Evolutionary conservation across 2,888 invertebrate species (phyloP).

Genomic region (Chrysotoxum bicinctum): DNA sequence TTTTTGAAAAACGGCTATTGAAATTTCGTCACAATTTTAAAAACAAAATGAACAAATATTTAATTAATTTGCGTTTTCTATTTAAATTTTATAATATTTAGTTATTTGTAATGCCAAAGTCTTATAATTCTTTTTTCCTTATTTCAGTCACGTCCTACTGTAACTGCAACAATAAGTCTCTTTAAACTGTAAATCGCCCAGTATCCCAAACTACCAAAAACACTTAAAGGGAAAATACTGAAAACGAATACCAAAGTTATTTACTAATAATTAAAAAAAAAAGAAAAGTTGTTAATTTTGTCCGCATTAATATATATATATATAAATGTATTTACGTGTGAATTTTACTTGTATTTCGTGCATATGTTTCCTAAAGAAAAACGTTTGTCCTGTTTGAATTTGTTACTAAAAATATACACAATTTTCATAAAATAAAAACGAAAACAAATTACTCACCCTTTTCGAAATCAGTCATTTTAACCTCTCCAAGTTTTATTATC

Average conservation of each 20-base stretch:
- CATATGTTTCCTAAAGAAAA: constrained; percentile 49
- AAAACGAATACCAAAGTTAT: constrained; percentile 73
- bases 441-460: constrained; percentile 31
- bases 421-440: constrained; percentile 57
- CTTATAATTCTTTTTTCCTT: not conserved
- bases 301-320: constrained; percentile 65
- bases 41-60: too few relatives aligned
- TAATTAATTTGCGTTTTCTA: too few relatives aligned
- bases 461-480: constrained; percentile 55
- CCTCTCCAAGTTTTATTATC: constrained; percentile 57
- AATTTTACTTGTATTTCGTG: constrained; percentile 71
- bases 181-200: constrained; percentile 32
- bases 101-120: not conserved
- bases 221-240: constrained; percentile 52
- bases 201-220: constrained; percentile 51
- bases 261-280: constrained; percentile 66
- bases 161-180: constrained; percentile 59
- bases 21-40: too few relatives aligned
- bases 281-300: constrained; percentile 60
- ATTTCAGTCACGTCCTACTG: constrained; percentile 60
- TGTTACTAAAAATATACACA: constrained; percentile 55
- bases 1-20: too few relatives aligned
- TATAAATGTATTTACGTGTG: constrained; percentile 72
- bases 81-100: too few relatives aligned
- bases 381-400: constrained; percentile 67